Evolutionary conservation across 2,797 vertebrate genomes (phyloP), one percentile per base, ranked within the genome.

Genomic region (Melanotaenia pygmaea): DNA sequence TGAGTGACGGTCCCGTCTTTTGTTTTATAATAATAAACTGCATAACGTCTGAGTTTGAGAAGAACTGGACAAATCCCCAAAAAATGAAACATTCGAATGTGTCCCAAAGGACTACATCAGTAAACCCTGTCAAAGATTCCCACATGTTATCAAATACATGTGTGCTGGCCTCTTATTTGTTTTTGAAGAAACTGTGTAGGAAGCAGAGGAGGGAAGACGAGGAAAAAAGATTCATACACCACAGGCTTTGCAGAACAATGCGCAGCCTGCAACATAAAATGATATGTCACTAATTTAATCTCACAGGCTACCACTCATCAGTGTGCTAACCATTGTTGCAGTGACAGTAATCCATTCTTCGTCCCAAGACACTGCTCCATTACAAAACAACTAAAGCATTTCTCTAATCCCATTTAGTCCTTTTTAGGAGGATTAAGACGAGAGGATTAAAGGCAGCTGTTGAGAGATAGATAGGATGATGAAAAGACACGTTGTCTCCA

Each of bases 371-470:
- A 67, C 34, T 61, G 40, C 70, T 75, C 68, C 76, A 82, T 88
- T 85, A 79, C 85, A 77, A 88, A 89, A 79, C 67, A 87, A 82
- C 77, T 67, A 81, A 90, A 88, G 63, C 79, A 89, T 90, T 88
- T 84, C 69, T 74, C 20, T 83, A 86, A 85, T 81, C 80, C 34
- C 80, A 79, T 88, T 84, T 71, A 59, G 60, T 71, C 72, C 71
- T 67, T 89, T 89, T 73, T 87, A 81, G 78, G 26, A 26, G 26
- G 26, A 26, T 26, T 26, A 26, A 26, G 2, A 26, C 72, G 54
- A 70, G 60, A 76, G 34, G 67, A 91, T 92, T 87, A 84, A 88
- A 89, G 81, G 80, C 91, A 93, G 91, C 87, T 93, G 89, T 87
- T 54, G 54, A 43, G 26, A 14, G 47, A 43, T 32, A 43, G 45